Conservation (phyloP, 2,113 vertebrate genomes). For the Terrapene triunguis region DNA sequence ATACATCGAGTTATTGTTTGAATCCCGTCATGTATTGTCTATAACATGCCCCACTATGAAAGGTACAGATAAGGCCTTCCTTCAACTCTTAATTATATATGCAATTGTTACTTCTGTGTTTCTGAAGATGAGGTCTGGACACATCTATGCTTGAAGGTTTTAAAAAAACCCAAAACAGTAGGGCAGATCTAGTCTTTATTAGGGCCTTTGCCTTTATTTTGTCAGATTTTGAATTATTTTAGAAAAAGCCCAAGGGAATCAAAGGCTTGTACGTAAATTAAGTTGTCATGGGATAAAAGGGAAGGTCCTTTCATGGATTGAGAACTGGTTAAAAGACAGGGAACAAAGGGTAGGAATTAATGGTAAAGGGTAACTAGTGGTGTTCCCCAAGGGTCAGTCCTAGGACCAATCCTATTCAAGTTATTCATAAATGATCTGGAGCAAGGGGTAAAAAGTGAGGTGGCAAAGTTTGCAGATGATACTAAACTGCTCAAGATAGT, state of each 20-base stretch:
- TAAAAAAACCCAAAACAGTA: neutral
- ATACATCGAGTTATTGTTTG: fast-evolving
- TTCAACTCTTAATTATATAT: neutral
- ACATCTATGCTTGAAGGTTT: neutral
- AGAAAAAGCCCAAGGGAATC: neutral
- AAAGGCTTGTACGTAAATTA: neutral
- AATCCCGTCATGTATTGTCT: neutral
- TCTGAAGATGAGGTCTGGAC: neutral
- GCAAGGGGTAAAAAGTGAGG: too few species aligned
- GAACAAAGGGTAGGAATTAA: too few species aligned
- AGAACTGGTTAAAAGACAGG: too few species aligned
- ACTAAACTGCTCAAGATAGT: too few species aligned
- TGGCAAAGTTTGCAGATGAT: too few species aligned
- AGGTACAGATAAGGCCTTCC: neutral
- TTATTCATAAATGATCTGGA: too few species aligned
- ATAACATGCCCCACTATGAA: neutral
- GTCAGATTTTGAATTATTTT: neutral
- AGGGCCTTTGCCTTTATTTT: neutral
- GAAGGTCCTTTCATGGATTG: too few species aligned
- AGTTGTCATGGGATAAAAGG: too few species aligned
- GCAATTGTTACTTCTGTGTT: neutral
- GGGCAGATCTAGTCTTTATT: neutral
- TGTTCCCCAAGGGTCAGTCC: too few species aligned
- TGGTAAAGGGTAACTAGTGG: too few species aligned
- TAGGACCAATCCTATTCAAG: too few species aligned